These are phyloP conservation scores for Lochmaea capreae DNA, from an alignment of 2,888 invertebrate genomes.

Conservation along the genomic window DNA sequence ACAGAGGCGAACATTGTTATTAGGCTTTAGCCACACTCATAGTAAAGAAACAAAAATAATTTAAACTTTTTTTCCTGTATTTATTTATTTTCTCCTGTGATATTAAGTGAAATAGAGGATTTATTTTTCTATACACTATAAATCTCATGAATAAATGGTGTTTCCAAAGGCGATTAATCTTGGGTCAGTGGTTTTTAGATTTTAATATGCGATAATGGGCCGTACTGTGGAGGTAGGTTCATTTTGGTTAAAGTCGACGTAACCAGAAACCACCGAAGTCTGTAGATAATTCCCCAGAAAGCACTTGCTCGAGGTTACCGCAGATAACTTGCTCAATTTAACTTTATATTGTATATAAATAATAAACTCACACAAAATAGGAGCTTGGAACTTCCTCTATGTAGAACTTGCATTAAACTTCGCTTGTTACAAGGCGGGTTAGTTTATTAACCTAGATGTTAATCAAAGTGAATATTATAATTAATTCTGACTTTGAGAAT, in stretches of 20 bases:
- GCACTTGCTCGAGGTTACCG: slow-evolving; percentile 28
- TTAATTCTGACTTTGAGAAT: not conserved
- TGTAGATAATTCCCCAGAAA: slow-evolving; percentile 29
- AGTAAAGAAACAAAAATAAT: too few relatives aligned
- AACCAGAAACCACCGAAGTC: slow-evolving; percentile 30
- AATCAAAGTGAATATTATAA: slow-evolving; percentile 3
- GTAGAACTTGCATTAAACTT: not conserved
- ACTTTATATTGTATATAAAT: slow-evolving; percentile 31
- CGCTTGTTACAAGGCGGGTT: slow-evolving; percentile 4
- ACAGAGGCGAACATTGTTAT: too few relatives aligned
- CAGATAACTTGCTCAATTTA: slow-evolving; percentile 32
- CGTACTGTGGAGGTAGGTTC: not conserved
- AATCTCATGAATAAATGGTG: too few relatives aligned
- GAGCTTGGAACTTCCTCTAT: slow-evolving; percentile 1
- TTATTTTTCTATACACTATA: too few relatives aligned
- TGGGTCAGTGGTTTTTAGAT: not conserved
- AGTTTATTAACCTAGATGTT: slow-evolving; percentile 7
- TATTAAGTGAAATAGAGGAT: too few relatives aligned
- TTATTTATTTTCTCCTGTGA: too few relatives aligned
- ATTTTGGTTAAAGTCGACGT: slow-evolving; percentile 18
- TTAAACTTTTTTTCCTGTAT: too few relatives aligned
- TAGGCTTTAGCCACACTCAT: too few relatives aligned
- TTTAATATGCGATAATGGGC: slow-evolving; percentile 14
- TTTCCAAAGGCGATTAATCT: too few relatives aligned
- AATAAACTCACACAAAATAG: slow-evolving; percentile 18